Conservation (phyloP, 2,888 invertebrate genomes). For the Danaus chrysippus region DNA sequence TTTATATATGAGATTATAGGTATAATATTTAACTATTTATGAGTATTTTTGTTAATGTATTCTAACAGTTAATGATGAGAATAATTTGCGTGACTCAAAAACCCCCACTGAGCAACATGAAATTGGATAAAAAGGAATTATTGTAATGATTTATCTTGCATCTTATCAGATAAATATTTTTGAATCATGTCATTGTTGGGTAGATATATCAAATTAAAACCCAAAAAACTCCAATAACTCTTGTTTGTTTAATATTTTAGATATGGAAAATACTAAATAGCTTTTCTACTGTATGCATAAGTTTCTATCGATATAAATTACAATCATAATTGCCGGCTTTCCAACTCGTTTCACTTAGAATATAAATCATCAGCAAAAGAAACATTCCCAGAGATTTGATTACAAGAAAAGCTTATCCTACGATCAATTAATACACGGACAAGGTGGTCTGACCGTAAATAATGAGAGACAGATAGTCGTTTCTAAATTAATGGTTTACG, state of each 20-base stretch:
- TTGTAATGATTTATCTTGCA: background rate
- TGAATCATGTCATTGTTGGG: background rate
- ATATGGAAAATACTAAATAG: background rate
- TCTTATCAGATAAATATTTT: background rate
- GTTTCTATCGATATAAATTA: conserved; percentile 1
- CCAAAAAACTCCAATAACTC: background rate
- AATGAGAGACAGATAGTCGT: conserved; percentile 66
- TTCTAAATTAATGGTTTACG: conserved; percentile 67
- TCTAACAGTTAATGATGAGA: background rate
- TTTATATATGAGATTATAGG: too few relatives aligned
- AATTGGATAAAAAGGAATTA: background rate
- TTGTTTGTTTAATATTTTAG: background rate
- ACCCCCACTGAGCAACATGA: background rate
- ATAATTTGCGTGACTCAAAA: background rate
- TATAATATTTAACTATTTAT: too few relatives aligned
- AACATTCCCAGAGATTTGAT: conserved; percentile 24
- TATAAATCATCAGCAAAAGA: conserved; percentile 25
- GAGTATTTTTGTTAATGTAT: too few relatives aligned
- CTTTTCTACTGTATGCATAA: background rate
- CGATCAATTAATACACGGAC: conserved; percentile 72
- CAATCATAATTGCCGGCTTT: conserved; percentile 22
- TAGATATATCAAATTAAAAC: background rate
- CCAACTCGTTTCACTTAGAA: conserved; percentile 16
- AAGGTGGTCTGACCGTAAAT: conserved; percentile 70
- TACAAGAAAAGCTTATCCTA: conserved; percentile 49